Conservation (phyloP, 2,113 vertebrate genomes). For the Propithecus coquereli region DNA sequence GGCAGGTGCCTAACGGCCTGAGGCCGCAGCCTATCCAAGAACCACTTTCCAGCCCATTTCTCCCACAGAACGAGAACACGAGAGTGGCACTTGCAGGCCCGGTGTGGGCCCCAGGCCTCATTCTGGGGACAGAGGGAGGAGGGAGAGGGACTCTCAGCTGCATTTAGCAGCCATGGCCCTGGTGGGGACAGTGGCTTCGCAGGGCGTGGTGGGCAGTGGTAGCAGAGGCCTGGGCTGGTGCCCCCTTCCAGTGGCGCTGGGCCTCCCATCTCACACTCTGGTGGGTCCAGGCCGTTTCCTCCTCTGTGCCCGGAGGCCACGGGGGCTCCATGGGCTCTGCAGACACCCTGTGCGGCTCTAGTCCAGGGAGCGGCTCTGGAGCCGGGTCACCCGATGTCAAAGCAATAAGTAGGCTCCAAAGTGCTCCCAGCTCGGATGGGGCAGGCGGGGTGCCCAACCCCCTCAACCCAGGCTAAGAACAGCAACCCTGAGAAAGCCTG, state of each 20-base stretch:
- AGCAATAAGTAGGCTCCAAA: accelerated
- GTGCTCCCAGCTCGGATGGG: not conserved
- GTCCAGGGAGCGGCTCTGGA: accelerated
- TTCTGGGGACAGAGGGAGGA: not conserved
- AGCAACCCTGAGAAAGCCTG: not conserved
- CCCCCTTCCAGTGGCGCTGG: accelerated
- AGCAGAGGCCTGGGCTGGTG: accelerated
- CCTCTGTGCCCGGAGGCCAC: accelerated
- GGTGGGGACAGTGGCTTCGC: accelerated
- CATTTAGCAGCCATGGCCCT: accelerated
- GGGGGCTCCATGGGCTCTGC: accelerated
- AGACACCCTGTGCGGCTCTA: not conserved
- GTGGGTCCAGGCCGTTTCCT: accelerated
- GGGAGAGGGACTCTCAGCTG: too few relatives aligned
- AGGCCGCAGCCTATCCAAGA: accelerated
- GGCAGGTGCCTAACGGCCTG: accelerated
- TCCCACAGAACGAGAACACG: accelerated
- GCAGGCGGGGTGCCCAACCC: not conserved
- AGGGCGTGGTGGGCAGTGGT: not conserved
- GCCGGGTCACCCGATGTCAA: accelerated
- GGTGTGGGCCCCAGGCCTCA: accelerated
- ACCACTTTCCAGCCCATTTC: not conserved
- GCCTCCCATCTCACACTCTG: too few relatives aligned
- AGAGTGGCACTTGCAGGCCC: accelerated
- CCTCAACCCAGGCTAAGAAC: not conserved